Base-by-base conservation (phyloP, 1,140 invertebrate species). In the Leptinotarsa defecta region DNA sequence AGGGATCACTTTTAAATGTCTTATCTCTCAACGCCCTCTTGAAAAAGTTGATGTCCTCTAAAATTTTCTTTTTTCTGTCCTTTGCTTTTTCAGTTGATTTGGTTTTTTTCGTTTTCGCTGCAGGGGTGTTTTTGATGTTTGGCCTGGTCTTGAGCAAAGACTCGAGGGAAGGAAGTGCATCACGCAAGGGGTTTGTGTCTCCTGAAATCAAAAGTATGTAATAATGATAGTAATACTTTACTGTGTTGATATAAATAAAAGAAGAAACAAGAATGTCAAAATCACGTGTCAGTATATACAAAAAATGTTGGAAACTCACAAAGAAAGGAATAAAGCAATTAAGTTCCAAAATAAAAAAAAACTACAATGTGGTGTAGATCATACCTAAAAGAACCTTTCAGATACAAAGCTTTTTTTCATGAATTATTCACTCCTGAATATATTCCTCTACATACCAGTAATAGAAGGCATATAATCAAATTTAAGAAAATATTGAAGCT, bases 121-220 rank as follows among this genome's bases (percentile, higher is more conserved):
- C 24, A 24, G 61, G 13, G 43, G 64, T 78, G 73, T 74, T 52
- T 3, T 78, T 72, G 27, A 74, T 68, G 71, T 74, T 74, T 2
- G 70, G 13, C 63, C 65, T 73, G 27, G 22, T 76, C 75, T 83
- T 81, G 13, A 81, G 70, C 17, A 83, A 76, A 64, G 77, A 79
- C 74, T 83, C 79, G 74, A 83, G 76, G 4, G 81, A 80, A 13
- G 83, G 83, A 61, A 84, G 78, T 17, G 81, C 81, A 81, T 84
- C 83, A 43, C 74, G 79, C 27, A 84, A 74, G 11, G 82, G 76
- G 68, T 83, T 83, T 34, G 77, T 79, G 77, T 83, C 88, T 71
- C 52, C 52, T 57, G 0, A 57, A 57, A n/a, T 13, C 0, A 0
- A 57, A n/a, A 57, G 5, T 57, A 57, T 57, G n/a, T 57, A 17